Percentiles rank a stretch among this genome's conserved stretches.
Conservation (phyloP, 2,113 vertebrate species). For the Leptobrachium ailaonicum region DNA sequence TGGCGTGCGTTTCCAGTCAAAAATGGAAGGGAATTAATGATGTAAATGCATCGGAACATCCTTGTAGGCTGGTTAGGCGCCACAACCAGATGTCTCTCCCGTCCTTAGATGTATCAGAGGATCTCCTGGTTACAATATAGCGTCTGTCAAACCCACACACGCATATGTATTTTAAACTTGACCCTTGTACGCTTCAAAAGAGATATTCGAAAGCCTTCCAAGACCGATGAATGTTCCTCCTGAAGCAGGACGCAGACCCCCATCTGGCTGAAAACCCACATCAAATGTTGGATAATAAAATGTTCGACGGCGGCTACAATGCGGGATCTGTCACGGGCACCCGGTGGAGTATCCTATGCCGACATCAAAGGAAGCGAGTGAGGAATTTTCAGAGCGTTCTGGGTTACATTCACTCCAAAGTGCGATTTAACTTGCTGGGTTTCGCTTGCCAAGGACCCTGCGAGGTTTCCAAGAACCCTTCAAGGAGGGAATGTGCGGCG, state of each 20-base stretch:
- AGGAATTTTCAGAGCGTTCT: background rate
- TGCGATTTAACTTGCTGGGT: slow-evolving; percentile 8
- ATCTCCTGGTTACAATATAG: background rate
- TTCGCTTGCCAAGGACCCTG: slow-evolving; percentile 5
- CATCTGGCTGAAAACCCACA: slow-evolving; percentile 19
- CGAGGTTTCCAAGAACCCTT: slow-evolving; percentile 5
- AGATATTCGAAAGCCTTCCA: slow-evolving; percentile 4
- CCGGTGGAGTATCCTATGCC: background rate
- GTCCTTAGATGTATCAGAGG: slow-evolving; percentile 10
- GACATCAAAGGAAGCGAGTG: slow-evolving; percentile 6
- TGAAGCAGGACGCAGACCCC: background rate
- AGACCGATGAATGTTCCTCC: slow-evolving; percentile 6
- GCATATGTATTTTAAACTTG: slow-evolving; percentile 30
- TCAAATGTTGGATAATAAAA: slow-evolving; percentile 32
- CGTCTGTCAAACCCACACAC: slow-evolving; percentile 21
- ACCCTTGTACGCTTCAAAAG: slow-evolving; percentile 41
- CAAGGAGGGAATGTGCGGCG: background rate
- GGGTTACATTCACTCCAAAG: background rate
- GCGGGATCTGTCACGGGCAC: slow-evolving; percentile 24
- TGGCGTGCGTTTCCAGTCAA: too few relatives aligned
- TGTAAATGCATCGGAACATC: background rate
- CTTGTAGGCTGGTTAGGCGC: background rate
- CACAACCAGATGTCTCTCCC: slow-evolving; percentile 12
- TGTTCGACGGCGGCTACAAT: slow-evolving; percentile 5
- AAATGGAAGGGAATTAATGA: too few relatives aligned